phyloP scores from a whole-genome alignment of 2,113 vertebrate genomes.

The Calypte anna region DNA sequence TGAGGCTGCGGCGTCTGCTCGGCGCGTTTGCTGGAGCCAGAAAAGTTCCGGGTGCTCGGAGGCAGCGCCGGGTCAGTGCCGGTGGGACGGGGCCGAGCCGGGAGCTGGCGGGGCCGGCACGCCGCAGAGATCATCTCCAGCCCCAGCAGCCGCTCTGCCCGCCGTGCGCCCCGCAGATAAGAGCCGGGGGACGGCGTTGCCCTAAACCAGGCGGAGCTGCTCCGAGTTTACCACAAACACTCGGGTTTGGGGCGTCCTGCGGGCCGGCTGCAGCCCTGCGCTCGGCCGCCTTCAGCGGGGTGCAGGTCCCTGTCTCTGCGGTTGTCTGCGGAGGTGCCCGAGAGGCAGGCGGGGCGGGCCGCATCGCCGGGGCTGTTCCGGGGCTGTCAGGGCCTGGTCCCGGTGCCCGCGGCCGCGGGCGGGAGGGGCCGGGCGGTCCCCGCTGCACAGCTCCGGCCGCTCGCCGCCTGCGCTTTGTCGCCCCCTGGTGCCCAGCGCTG shows the following conservation, averaged over 20 bases:
- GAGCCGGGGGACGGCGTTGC: not conserved
- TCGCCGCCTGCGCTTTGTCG: not conserved
- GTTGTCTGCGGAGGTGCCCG: not conserved
- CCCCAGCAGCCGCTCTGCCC: not conserved
- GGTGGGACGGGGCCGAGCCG: too few relatives aligned
- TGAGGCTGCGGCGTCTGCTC: rapidly evolving
- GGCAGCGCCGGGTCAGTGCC: not conserved
- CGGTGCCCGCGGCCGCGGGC: too few relatives aligned
- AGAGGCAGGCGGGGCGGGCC: not conserved
- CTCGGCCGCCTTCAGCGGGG: too few relatives aligned
- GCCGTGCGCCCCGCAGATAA: constrained; percentile 33
- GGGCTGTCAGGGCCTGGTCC: not conserved
- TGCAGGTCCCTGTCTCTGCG: too few relatives aligned
- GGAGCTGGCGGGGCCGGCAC: too few relatives aligned
- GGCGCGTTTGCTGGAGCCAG: rapidly evolving
- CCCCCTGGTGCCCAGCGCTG: not conserved
- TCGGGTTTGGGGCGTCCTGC: not conserved
- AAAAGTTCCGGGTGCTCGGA: not conserved
- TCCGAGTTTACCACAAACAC: not conserved
- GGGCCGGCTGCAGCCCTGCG: not conserved
- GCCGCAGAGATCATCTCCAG: not conserved
- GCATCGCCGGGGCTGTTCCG: not conserved
- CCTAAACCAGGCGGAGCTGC: not conserved
- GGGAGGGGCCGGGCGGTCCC: not conserved
- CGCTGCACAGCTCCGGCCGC: not conserved